phyloP scores from a whole-genome alignment of 2,888 invertebrate species.

The Scaptomyza parva region DNA sequence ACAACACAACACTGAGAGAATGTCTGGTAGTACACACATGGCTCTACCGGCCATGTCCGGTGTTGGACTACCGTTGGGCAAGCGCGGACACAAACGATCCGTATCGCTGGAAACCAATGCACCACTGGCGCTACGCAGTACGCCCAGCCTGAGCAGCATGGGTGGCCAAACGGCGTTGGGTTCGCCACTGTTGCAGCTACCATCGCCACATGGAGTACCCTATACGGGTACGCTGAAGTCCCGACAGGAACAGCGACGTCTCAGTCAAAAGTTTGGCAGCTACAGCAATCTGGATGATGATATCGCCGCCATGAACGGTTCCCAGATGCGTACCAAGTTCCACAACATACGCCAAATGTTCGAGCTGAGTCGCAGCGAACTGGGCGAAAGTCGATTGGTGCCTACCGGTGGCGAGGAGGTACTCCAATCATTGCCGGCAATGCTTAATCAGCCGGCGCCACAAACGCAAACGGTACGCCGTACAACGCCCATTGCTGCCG shows the following conservation, averaged over 20 bases:
- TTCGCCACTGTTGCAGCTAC: constrained; percentile 62
- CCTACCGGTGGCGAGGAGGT: constrained; percentile 39
- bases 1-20: too few species aligned
- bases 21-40: constrained; percentile 71
- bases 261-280: constrained; percentile 83
- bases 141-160: constrained; percentile 78
- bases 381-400: constrained; percentile 8
- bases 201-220: constrained; percentile 33
- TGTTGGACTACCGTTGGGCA: constrained; percentile 47
- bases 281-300: constrained; percentile 84
- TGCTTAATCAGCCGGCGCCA: constrained; percentile 45
- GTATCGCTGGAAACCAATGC: constrained; percentile 83
- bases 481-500: constrained; percentile 63
- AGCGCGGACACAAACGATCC: constrained; percentile 84
- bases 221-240: constrained; percentile 84
- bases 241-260: constrained; percentile 83
- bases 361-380: constrained; percentile 75
- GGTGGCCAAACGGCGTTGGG: constrained; percentile 60
- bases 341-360: constrained; percentile 85
- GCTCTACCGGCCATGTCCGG: constrained; percentile 61
- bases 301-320: constrained; percentile 43
- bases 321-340: constrained; percentile 82
- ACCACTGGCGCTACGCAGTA: constrained; percentile 61
- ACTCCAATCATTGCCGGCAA: constrained; percentile 60
- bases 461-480: constrained; percentile 53